Base-by-base conservation (phyloP, 1,140 invertebrate genomes). In the Brachionus plicatilis region DNA sequence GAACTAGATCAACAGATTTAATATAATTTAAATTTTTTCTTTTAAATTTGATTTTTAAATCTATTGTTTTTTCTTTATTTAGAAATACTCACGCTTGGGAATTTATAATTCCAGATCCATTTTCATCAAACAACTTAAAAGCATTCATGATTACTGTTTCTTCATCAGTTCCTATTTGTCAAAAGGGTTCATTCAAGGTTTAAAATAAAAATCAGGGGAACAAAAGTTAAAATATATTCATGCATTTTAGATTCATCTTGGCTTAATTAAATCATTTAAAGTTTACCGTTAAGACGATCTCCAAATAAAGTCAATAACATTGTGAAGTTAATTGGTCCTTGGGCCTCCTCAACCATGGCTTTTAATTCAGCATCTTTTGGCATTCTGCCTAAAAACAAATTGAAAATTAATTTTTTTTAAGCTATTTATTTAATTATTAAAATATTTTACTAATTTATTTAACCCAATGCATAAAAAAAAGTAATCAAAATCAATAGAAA, bases 121-220 rank as follows among this genome's bases (percentile, higher is more conserved):
- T 95, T 90, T 97, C 95, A 88, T 97, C 96, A 88, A 96, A 97
- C 90, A 95, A 96, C 88, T 95, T 95, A 89, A 97, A 97, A 29
- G 96, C 96, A 91, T 97, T 97, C 88, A 96, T 95, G 86, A 97
- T 97, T 0, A 96, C 95, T 90, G 96, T 95, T 88, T 97, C 96
- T 33, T 95, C 95, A 90, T 97, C 96, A 12, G 96, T 97, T 33
- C 97, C 97, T 80, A 11, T 9, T 14, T 53, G 29, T 14, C n/a
- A 68, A 27, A 37, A 43, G 45, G 45, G 14, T 72, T 41, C 29
- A 41, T 72, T 43, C 17, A 75, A 47, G 4, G 17, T 45, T 3
- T 45, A 43, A 43, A 70, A 70, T 33, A 29, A 37, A 7, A 37
- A 37, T 37, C 0, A 33, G 33, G 33, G 6, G 33, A 6, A 0